Evolutionary conservation across 2,113 vertebrate species (phyloP), one percentile per base, ranked within the genome.

Genomic region (Clarias gariepinus): DNA sequence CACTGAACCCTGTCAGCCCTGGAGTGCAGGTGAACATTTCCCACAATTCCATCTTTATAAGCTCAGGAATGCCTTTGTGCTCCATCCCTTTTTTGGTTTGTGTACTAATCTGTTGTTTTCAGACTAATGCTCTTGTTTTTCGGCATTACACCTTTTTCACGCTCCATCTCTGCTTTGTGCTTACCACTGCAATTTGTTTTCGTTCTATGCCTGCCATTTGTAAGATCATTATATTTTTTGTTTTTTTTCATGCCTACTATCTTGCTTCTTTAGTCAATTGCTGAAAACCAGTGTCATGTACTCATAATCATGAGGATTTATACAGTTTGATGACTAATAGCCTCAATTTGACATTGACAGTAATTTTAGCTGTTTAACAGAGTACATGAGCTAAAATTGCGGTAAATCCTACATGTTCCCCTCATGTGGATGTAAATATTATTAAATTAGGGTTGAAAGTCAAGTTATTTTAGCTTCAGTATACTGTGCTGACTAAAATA

Each of bases 1-100:
- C 98, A 0, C 96, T 99, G 89, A 95, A 94, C 10, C 97, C 98
- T 41, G 98, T 99, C 91, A 99, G 98, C 92, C 98, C 98, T 74
- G 98, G 98, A 78, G 97, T 99, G 74, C 98, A 99, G 96, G 98
- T 99, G 94, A 96, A 92, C 58, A 80, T 33, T 69, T 55, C 53
- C n/a, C 53, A 30, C 16, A n/a, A 57, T 68, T 80, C 11, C 6
- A 53, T 52, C n/a, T 55, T 78, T 16, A n/a, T 33, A 69, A 30
- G 15, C 47, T 55, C 84, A 80, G 60, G 16, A 77, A 80, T 60
- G 10, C 4, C 60, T 78, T 85, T 78, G 58, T 78, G 53, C 69
- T 55, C 69, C 36, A 36, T 33, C n/a, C 7, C 9, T 79, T 58
- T 76, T 55, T 28, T 68, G 61, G 19, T 18, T 36, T 68, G 61